Base-by-base conservation (phyloP, 1,140 invertebrate species). In the Wasmannia auropunctata region DNA sequence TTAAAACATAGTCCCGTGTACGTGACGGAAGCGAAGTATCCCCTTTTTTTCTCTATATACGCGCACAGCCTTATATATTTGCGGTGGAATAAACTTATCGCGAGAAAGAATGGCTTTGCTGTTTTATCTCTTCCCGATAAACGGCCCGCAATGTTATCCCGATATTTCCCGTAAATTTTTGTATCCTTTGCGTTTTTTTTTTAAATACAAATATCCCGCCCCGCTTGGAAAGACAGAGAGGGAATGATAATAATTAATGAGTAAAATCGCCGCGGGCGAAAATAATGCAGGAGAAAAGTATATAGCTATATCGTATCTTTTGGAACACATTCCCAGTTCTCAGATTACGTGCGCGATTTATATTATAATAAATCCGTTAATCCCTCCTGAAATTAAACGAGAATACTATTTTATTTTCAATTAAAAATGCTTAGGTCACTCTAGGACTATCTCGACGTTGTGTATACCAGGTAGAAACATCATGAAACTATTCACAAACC, bases 1-100 rank as follows among this genome's bases (percentile, higher is more conserved):
- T 76, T 88, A 54, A 70, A 83, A 72, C 51, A 40, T 69, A 54
- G 62, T 34, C 31, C n/a, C 14, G n/a, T 8, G 25, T 84, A 84
- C 74, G 60, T 49, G 81, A 67, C 28, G 43, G 51, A 84, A 84
- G 22, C 28, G 10, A 25, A 28, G 10, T 37, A 25, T 49, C n/a
- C 76, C 34, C 14, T 54, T 80, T 69, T 69, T 54, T 40, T 37
- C 6, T n/a, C n/a, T n/a, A n/a, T n/a, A n/a, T 11, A 16, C 25
- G 54, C 60, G 2, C 19, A 28, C n/a, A 4, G 16, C 31, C 11
- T 69, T 28, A 46, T 31, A 46, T 31, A 80, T 69, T 80, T 69
- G 14, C n/a, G 3, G 5, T 43, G 63, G 31, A 69, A 51, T 51
- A 54, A 80, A 80, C 62, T 80, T 69, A 69, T 69, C 34, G 43